Evolutionary conservation across 2,113 vertebrate species (phyloP).

Genomic region (Fulmarus glacialis): DNA sequence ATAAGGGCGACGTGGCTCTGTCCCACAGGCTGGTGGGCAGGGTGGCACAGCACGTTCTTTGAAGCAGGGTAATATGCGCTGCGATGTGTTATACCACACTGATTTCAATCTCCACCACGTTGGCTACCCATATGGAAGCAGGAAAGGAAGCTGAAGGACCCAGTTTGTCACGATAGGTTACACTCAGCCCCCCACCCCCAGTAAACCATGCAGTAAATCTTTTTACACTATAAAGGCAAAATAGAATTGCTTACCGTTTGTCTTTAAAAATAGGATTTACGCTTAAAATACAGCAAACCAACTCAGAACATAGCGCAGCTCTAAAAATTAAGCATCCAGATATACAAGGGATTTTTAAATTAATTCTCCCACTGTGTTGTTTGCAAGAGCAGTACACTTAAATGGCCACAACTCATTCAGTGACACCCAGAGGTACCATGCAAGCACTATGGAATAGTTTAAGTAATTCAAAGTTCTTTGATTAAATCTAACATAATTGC

Average conservation of each 20-base stretch:
- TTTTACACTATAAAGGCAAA: background rate
- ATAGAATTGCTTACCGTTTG: background rate
- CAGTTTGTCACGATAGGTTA: background rate
- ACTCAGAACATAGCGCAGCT: background rate
- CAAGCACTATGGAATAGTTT: background rate
- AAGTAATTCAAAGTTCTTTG: constrained; percentile 56
- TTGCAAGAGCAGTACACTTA: background rate
- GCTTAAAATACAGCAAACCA: background rate
- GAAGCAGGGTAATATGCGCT: background rate
- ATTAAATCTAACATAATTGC: constrained; percentile 66
- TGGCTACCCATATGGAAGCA: background rate
- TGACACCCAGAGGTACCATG: constrained; percentile 19
- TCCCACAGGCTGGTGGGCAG: background rate
- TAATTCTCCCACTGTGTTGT: constrained; percentile 13
- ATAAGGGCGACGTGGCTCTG: rapidly evolving
- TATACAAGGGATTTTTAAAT: background rate
- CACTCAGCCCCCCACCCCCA: background rate
- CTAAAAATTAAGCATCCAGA: constrained; percentile 3
- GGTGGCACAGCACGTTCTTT: background rate
- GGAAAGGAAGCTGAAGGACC: background rate
- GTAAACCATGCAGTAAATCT: background rate
- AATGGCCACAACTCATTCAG: background rate
- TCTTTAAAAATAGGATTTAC: background rate
- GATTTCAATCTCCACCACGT: background rate
- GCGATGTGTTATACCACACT: background rate